These are phyloP conservation scores for Tillus elongatus DNA, from an alignment of 2,888 invertebrate species.

Conservation along the genomic window DNA sequence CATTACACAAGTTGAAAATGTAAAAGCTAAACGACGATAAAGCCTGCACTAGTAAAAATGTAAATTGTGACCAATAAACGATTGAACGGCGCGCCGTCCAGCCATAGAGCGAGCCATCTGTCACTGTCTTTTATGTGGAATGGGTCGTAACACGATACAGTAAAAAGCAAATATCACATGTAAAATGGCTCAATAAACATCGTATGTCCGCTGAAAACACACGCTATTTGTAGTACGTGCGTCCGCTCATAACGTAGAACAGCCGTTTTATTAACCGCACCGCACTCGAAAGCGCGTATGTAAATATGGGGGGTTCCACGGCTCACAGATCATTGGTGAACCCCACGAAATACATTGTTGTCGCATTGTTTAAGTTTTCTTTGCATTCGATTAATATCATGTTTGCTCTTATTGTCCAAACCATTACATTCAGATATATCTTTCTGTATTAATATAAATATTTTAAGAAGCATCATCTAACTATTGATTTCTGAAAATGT, in stretches of 20 bases:
- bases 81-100: slow-evolving; percentile 24
- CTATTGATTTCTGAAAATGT: no score
- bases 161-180: slow-evolving; percentile 35
- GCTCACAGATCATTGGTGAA: not conserved
- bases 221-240: slow-evolving; percentile 29
- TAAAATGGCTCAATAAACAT: slow-evolving; percentile 35
- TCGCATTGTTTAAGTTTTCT: no score
- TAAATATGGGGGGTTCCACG: slow-evolving; percentile 19
- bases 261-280: slow-evolving; percentile 25
- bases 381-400: no score
- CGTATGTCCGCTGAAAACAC: slow-evolving; percentile 29
- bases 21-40: no score
- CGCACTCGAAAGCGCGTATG: slow-evolving; percentile 21
- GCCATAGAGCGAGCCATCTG: no score
- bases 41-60: no score
- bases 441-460: no score
- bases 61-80: slow-evolving; percentile 22
- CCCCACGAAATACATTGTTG: no score
- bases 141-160: slow-evolving; percentile 25
- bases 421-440: no score
- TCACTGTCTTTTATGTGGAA: slow-evolving; percentile 23
- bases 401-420: no score
- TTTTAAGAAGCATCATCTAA: no score
- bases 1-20: no score
- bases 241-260: slow-evolving; percentile 22